Evolutionary conservation across 2,888 invertebrate species (phyloP), one percentile per base, ranked within the genome.

Genomic region (Papilio elwesi): DNA sequence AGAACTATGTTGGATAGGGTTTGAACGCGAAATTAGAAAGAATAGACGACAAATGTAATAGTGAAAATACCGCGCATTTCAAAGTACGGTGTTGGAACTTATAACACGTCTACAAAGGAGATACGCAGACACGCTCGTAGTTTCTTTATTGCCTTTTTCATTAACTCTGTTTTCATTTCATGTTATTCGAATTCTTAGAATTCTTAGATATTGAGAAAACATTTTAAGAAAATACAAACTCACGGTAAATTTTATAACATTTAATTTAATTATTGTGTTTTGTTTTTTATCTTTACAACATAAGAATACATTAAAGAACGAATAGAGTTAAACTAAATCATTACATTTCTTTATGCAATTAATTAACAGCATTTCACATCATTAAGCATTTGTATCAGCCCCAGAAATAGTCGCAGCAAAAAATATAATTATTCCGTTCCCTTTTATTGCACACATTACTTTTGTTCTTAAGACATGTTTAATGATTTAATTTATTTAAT

Each of bases 11-110:
- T 79, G 80, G 76, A 9, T 80, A 81, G 81, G 83, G 82, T 82
- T 83, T 80, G 77, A 80, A 83, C 79, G 76, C 76, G 77, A 82
- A 78, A 82, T 85, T 86, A 85, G 86, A 85, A 83, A 85, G 83
- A 80, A 82, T 78, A 83, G 81, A 81, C 85, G 85, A 84, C 83
- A 84, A 83, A 83, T 78, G 81, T 79, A 80, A 87, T 84, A 82
- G 82, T 80, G 82, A 77, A 83, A 82, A 90, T 90, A 86, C 88
- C 85, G 73, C 69, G 74, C 85, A 85, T 90, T 85, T 82, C 81
- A 82, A 76, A 62, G 59, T 62, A 66, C 64, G 11, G 65, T 16
- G 65, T 43, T 65, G 51, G 48, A 38, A 62, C 51, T 73, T 73
- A 73, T 73, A 68, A 68, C 64, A 64, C 38, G 64, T 73, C 68